Conservation (phyloP, 2,113 vertebrate genomes). For the Labeo rohita region DNA sequence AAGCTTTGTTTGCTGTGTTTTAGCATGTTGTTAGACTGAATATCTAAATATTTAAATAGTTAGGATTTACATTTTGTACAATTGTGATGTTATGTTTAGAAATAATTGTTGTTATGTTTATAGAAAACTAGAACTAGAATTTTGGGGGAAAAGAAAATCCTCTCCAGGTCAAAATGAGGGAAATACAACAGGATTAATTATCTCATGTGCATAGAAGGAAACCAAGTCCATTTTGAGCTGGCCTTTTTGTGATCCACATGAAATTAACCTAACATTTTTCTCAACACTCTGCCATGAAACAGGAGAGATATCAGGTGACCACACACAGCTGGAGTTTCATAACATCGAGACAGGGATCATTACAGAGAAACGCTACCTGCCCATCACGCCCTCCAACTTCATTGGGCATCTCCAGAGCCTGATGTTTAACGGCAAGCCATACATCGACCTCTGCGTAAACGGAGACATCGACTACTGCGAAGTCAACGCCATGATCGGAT, state of each 20-base stretch:
- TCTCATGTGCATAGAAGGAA: neutral
- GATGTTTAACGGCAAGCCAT: slow-evolving; percentile 96
- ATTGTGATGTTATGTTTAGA: neutral
- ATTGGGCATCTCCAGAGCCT: slow-evolving; percentile 98
- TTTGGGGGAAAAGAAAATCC: too few relatives aligned
- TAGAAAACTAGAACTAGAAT: too few relatives aligned
- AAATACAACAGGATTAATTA: neutral
- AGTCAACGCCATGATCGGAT: slow-evolving; percentile 96
- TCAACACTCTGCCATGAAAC: slow-evolving; percentile 30
- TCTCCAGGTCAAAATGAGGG: too few relatives aligned
- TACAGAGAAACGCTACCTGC: slow-evolving; percentile 92
- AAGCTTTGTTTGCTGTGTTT: too few relatives aligned
- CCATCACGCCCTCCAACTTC: slow-evolving; percentile 95
- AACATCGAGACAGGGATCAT: slow-evolving; percentile 99
- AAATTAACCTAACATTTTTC: neutral
- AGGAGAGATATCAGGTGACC: slow-evolving; percentile 98
- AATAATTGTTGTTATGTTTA: neutral
- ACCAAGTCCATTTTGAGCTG: neutral
- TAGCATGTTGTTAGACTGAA: neutral
- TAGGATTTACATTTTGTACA: neutral
- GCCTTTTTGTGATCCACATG: neutral
- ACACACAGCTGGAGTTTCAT: slow-evolving; percentile 97
- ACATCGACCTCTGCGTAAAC: slow-evolving; percentile 98
- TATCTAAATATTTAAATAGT: neutral
- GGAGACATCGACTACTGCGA: slow-evolving; percentile 99